phyloP scores from a whole-genome alignment of 2,888 invertebrate species.

The Tuberolachnus salignus region DNA sequence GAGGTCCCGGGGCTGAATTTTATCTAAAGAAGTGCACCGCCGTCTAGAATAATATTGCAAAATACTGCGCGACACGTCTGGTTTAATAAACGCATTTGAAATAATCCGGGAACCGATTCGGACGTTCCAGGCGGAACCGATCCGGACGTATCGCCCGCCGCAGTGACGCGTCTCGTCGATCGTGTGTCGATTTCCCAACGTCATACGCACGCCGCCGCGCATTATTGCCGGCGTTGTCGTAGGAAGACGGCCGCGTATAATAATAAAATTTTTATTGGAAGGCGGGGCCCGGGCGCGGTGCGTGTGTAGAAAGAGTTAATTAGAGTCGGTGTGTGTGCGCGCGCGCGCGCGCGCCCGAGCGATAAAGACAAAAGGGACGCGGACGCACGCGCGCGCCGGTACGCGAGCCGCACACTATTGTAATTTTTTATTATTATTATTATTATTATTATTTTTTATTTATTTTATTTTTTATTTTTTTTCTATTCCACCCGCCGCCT shows the following conservation, averaged over 20 bases:
- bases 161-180: not conserved
- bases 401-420: slow-evolving; percentile 34
- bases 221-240: too few relatives aligned
- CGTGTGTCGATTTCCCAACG: slow-evolving; percentile 25
- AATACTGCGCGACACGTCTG: too few relatives aligned
- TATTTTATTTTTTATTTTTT: not conserved
- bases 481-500: not conserved
- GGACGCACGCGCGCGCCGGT: slow-evolving; percentile 26
- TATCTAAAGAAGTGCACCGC: too few relatives aligned
- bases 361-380: slow-evolving; percentile 41
- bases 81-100: too few relatives aligned
- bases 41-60: too few relatives aligned
- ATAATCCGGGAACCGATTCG: too few relatives aligned
- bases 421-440: not conserved
- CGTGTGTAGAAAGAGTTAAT: slow-evolving; percentile 35
- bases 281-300: too few relatives aligned
- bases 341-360: not conserved
- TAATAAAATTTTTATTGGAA: too few relatives aligned
- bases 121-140: too few relatives aligned
- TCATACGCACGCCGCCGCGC: not conserved
- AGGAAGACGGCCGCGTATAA: too few relatives aligned
- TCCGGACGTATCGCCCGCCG: not conserved
- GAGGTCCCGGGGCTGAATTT: too few relatives aligned
- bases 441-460: not conserved
- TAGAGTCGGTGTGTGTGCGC: slow-evolving; percentile 19